phyloP scores from a whole-genome alignment of 2,888 invertebrate genomes.

The Portevinia maculata region DNA sequence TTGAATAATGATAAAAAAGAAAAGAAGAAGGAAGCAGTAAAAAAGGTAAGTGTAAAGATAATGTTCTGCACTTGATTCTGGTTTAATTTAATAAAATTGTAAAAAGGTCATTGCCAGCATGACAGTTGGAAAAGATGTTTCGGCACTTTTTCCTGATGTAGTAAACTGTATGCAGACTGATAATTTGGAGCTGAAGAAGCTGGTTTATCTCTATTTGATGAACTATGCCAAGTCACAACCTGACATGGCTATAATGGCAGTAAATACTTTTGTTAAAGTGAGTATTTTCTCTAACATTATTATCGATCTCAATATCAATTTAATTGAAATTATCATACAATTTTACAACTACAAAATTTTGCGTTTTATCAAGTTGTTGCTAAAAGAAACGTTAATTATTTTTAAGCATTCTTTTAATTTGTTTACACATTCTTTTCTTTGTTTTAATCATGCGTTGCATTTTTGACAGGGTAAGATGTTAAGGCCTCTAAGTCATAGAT shows the following conservation, averaged over 20 bases:
- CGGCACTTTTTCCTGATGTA: slow-evolving; percentile 98
- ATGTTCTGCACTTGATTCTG: too few species aligned
- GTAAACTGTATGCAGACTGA: slow-evolving; percentile 99
- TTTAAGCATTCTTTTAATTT: neutral
- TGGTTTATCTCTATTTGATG: slow-evolving; percentile 99
- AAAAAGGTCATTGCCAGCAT: slow-evolving; percentile 98
- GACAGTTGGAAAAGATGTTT: slow-evolving; percentile 99
- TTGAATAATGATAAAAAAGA: slow-evolving; percentile 99
- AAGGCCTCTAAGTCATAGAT: neutral
- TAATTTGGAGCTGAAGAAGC: slow-evolving; percentile 98
- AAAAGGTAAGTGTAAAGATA: slow-evolving; percentile 93
- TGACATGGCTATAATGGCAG: slow-evolving; percentile 99
- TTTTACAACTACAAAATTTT: slow-evolving; percentile 1
- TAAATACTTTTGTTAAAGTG: slow-evolving; percentile 99
- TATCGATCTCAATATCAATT: slow-evolving; percentile 11
- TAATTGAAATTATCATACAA: slow-evolving; percentile 9
- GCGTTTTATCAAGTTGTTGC: neutral
- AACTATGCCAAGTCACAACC: slow-evolving; percentile 99
- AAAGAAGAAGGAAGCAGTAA: slow-evolving; percentile 99
- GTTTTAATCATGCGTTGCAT: slow-evolving; percentile 1
- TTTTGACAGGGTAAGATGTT: neutral
- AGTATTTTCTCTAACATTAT: slow-evolving; percentile 75
- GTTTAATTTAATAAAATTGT: slow-evolving; percentile 65
- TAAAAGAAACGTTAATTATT: slow-evolving; percentile 39
- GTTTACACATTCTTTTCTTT: neutral